Percentiles rank a stretch among this genome's conserved stretches.
Evolutionary conservation across 2,797 vertebrate species (phyloP).

Genomic region (Eulemur albifrons): DNA sequence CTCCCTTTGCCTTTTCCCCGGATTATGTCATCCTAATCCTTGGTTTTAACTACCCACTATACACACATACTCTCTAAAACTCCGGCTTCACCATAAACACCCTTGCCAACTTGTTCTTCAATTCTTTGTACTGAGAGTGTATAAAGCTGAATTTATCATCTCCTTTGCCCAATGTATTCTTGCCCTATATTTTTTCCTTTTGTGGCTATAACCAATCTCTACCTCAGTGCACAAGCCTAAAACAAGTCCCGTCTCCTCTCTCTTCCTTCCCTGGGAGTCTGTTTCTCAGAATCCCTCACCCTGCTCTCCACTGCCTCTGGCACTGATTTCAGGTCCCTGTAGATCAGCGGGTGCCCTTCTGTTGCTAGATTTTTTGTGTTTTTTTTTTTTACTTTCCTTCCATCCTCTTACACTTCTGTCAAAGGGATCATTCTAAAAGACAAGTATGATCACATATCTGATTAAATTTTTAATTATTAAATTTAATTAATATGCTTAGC

Average conservation of each 20-base stretch:
- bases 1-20: neutral
- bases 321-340: neutral
- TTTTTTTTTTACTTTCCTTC: neutral
- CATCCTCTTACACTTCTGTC: neutral
- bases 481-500: neutral
- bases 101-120: neutral
- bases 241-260: neutral
- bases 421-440: neutral
- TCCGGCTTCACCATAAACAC: neutral
- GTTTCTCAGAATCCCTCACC: neutral
- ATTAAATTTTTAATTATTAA: neutral
- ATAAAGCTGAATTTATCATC: neutral
- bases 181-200: neutral
- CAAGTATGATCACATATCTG: neutral
- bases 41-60: neutral
- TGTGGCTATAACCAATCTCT: neutral
- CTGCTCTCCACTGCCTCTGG: neutral
- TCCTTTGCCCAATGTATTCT: neutral
- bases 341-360: neutral
- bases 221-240: rapidly evolving
- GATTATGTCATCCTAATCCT: neutral
- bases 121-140: neutral
- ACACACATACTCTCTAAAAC: neutral
- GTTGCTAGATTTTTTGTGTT: neutral
- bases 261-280: neutral